Base-by-base conservation (phyloP, 2,888 invertebrate species). In the Andrena marginata region DNA sequence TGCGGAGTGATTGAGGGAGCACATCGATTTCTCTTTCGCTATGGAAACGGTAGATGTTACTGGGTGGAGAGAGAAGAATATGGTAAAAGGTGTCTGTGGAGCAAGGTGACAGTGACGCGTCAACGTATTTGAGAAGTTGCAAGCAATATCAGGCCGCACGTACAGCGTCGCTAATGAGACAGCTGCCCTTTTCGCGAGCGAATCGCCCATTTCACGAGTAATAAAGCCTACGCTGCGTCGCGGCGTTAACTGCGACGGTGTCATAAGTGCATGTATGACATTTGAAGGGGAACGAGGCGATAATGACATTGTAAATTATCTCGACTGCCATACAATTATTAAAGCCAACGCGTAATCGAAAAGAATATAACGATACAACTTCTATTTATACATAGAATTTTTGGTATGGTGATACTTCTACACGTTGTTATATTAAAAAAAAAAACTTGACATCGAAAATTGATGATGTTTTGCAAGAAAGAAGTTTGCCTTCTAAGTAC, bases 151-250 rank as follows among this genome's bases (percentile, higher is more conserved):
- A 67, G 70, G 64, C 67, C 54, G 62, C 69, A 60, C 49, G 77
- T 70, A 77, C 75, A 70, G 73, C 82, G 62, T 82, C 85, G 84
- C 86, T 89, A 90, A 91, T 90, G 91, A 90, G 90, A 91, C 90
- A 88, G 88, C 90, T 90, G 90, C 90, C 90, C 91, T 89, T 90
- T 89, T 86, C 85, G 80, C 86, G 74, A 84, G 77, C 88, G 88
- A 90, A 90, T 90, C 86, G 87, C 86, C 90, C 89, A 91, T 90
- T 89, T 89, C 89, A 89, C 90, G 88, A 85, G 80, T 88, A 91
- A 89, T 91, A 90, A 91, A 90, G 86, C 82, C 83, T 85, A 80
- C 79, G 85, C 82, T 84, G 79, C 79, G 80, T 86, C 85, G 75
- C 79, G 79, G 74, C 77, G 83, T 85, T 85, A 75, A 83, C 75